Evolutionary conservation across 2,113 vertebrate genomes (phyloP).

Genomic region (Engystomops pustulosus): DNA sequence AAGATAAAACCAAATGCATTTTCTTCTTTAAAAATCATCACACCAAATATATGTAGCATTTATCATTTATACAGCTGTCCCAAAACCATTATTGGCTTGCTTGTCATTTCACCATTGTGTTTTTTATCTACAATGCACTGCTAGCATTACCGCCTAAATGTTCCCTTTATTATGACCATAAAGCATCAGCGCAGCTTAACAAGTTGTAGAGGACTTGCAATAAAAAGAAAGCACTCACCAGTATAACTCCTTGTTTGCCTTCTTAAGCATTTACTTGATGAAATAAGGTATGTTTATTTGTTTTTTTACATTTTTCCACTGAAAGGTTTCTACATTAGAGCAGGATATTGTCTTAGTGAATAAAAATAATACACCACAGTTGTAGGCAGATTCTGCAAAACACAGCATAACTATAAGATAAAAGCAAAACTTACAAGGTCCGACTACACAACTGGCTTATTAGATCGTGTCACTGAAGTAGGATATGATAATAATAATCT

Average conservation of each 20-base stretch:
- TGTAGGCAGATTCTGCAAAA: neutral
- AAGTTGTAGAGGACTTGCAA: conserved; percentile 56
- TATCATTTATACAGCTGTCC: conserved; percentile 61
- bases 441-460: neutral
- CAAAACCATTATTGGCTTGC: conserved; percentile 56
- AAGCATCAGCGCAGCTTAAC: conserved; percentile 57
- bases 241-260: conserved; percentile 54
- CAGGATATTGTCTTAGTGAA: conserved; percentile 13
- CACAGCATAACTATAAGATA: neutral
- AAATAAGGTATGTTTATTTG: conserved; percentile 56
- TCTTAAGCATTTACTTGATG: conserved; percentile 49
- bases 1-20: conserved; percentile 54
- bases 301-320: conserved; percentile 50
- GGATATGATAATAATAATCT: too few relatives aligned
- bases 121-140: conserved; percentile 58
- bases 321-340: conserved; percentile 11
- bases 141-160: conserved; percentile 57
- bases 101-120: conserved; percentile 59
- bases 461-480: neutral
- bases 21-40: conserved; percentile 51
- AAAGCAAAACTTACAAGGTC: conserved; percentile 4
- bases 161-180: conserved; percentile 61
- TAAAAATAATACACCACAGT: conserved; percentile 25
- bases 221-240: conserved; percentile 59
- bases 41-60: conserved; percentile 59